Conservation (phyloP, 2,888 invertebrate genomes). For the Nebria salina region DNA sequence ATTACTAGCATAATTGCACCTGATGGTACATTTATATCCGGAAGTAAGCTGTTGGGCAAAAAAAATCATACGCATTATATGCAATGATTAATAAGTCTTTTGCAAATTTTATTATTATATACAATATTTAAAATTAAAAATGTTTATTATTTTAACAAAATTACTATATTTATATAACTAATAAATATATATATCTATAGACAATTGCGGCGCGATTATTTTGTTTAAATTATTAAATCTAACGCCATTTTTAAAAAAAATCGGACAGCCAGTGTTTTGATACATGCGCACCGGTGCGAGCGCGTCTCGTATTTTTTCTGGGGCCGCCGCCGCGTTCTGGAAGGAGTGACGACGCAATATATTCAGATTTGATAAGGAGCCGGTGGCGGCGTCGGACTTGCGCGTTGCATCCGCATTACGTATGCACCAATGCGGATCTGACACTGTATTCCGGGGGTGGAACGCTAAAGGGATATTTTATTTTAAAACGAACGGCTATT, state of each 20-base stretch:
- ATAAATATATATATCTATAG: too few species aligned
- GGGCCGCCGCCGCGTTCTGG: slow-evolving; percentile 45
- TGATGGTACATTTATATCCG: slow-evolving; percentile 30
- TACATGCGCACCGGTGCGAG: slow-evolving; percentile 48
- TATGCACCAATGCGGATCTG: slow-evolving; percentile 62
- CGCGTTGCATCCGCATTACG: slow-evolving; percentile 61
- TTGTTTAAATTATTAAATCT: not conserved
- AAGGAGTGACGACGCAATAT: slow-evolving; percentile 26
- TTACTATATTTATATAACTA: too few species aligned
- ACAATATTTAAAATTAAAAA: not conserved
- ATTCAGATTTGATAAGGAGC: slow-evolving; percentile 45
- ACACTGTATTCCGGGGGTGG: slow-evolving; percentile 54
- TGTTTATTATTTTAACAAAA: not conserved
- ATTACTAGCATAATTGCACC: slow-evolving; percentile 22
- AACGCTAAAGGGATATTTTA: slow-evolving; percentile 57
- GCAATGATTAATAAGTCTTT: not conserved
- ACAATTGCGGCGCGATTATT: not conserved
- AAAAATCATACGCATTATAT: not conserved
- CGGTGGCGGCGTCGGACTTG: slow-evolving; percentile 56
- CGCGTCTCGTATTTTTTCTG: slow-evolving; percentile 50
- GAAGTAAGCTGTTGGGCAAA: slow-evolving; percentile 27
- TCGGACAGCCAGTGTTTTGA: not conserved
- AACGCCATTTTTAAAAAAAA: slow-evolving; percentile 41
- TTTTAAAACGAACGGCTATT: slow-evolving; percentile 61
- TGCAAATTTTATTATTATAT: slow-evolving; percentile 1